Conservation (phyloP, 2,113 vertebrate species). For the Sigmodon hispidus region DNA sequence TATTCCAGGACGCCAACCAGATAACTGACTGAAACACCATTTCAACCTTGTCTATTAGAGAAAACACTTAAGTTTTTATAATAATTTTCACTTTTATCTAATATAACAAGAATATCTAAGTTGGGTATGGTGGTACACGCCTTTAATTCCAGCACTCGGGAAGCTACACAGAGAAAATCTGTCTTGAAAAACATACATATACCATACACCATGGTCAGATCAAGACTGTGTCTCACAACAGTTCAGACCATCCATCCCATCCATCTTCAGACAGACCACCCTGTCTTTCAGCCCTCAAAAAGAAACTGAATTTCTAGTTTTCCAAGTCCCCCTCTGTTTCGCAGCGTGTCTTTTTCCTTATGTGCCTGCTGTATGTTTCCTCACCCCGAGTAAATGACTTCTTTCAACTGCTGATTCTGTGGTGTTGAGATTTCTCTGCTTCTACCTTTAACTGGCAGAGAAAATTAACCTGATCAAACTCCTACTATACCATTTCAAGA, state of each 20-base stretch:
- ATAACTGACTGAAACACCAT: neutral
- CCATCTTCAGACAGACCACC: too few species aligned
- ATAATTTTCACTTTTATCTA: neutral
- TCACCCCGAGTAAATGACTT: neutral
- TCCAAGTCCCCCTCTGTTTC: neutral
- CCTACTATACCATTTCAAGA: neutral
- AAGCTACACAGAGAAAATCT: neutral
- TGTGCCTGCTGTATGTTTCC: neutral
- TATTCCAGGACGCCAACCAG: neutral
- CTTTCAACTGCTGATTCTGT: neutral
- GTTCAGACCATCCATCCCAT: neutral
- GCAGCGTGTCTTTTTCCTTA: too few species aligned
- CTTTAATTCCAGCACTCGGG: neutral
- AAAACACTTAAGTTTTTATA: neutral
- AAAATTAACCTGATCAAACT: neutral
- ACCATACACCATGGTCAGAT: neutral
- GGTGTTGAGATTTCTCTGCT: neutral
- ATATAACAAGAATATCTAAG: neutral
- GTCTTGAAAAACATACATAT: too few species aligned
- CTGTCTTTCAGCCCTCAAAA: neutral
- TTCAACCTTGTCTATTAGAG: neutral
- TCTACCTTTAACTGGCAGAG: neutral
- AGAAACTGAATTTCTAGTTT: neutral
- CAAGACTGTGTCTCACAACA: neutral
- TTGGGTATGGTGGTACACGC: neutral